A percentile compares a stretch with the other conserved stretches of the same genome.
Evolutionary conservation across 2,113 vertebrate genomes (phyloP).

Genomic region (Sphaerodactylus townsendi): DNA sequence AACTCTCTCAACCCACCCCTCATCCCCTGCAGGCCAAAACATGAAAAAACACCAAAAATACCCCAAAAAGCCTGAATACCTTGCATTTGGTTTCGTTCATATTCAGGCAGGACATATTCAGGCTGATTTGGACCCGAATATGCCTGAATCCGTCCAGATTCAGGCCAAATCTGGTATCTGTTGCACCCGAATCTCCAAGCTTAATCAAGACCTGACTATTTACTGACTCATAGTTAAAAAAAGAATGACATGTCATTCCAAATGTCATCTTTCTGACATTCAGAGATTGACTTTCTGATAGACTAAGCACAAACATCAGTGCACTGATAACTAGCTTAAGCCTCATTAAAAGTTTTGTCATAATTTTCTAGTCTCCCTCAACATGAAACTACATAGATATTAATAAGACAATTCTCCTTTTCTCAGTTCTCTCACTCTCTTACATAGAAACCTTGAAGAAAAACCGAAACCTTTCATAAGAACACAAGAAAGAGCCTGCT

Average conservation of each 20-base stretch:
- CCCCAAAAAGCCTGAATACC: no score
- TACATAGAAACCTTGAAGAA: background rate
- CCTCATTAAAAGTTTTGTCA: background rate
- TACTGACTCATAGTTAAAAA: constrained; percentile 13
- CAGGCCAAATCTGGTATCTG: no score
- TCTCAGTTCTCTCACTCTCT: background rate
- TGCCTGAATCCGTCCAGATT: no score
- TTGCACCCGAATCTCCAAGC: no score
- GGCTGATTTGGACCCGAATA: no score
- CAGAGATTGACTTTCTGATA: background rate
- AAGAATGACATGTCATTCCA: background rate
- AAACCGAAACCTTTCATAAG: background rate
- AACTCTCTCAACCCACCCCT: no score
- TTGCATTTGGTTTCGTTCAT: no score
- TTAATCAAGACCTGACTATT: background rate
- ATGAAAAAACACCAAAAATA: no score
- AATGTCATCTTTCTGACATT: constrained; percentile 28
- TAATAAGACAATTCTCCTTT: background rate
- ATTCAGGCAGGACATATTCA: no score
- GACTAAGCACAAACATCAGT: background rate
- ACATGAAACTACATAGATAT: background rate
- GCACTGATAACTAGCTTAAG: background rate
- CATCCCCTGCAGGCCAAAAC: no score
- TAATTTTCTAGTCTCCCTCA: background rate
- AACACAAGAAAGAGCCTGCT: no score